Base-by-base conservation (phyloP, 2,113 vertebrate genomes). In the Pachyramphus minor region DNA sequence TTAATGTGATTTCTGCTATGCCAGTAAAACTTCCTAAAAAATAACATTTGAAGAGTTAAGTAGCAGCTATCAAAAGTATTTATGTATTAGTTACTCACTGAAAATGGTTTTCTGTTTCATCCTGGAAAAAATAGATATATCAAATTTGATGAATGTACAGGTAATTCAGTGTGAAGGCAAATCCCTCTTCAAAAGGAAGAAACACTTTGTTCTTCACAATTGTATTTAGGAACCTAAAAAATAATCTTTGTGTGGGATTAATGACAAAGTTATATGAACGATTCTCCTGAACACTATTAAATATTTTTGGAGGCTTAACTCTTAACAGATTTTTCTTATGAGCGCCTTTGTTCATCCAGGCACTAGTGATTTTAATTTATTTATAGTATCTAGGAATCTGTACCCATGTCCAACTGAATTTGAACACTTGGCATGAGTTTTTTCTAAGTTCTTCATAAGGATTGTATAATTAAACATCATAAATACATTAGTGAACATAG, bases 61-160 rank as follows among this genome's bases (percentile, higher is more conserved):
- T 17, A 90, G 60, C 60, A 84, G 42, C 60, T 81, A 44, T 90
- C 52, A 30, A 64, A 92, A 64, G 73, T 81, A 59, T 55, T 88
- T 84, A 16, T 83, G 28, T 64, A 25, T 93, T 83, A 71, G 64
- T 87, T 33, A 52, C 8, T 92, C 37, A 13, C 17, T 73, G 44
- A 41, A 92, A 92, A 76, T 84, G n/a, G 7, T 75, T 93, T 94
- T 87, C n/a, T 23, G 44, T 69, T 84, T 93, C 84, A 87, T 89
- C 18, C 30, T 89, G 37, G 67, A 39, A 91, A 88, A 96, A 91
- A 50, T 6, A 83, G 41, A 50, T 63, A 33, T 33, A 53, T 84
- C 31, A 44, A 53, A 78, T 79, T 42, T 84, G 69, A 45, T 91
- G 90, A 89, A 37, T 64, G 14, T 44, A 22, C 49, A 33, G 50